Evolutionary conservation across 1,140 invertebrate genomes (phyloP).

Genomic region (Heliconius eleuchia): DNA sequence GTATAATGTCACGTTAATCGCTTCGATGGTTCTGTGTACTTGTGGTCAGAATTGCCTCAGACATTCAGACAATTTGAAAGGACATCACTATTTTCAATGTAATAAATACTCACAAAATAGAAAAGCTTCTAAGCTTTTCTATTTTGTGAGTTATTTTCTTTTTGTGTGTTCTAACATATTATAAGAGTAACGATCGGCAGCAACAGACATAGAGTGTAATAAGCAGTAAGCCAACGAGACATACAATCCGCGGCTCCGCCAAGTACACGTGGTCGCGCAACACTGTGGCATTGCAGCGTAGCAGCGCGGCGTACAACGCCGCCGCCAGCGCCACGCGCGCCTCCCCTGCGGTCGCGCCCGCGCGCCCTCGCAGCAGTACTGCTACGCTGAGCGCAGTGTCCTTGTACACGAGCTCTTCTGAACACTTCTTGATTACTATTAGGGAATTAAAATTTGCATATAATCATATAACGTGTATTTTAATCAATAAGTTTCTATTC

Average conservation of each 20-base stretch:
- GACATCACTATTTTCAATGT: no score
- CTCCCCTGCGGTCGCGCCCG: constrained; percentile 1
- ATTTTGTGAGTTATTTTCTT: no score
- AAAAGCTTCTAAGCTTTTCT: no score
- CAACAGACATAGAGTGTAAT: neutral
- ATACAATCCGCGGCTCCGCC: constrained; percentile 43
- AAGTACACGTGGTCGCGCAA: constrained; percentile 56
- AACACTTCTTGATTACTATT: constrained; percentile 56
- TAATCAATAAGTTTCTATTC: neutral
- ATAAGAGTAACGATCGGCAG: no score
- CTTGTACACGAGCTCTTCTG: constrained; percentile 53
- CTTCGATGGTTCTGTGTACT: no score
- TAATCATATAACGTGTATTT: neutral
- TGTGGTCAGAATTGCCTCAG: no score
- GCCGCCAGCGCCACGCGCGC: constrained; percentile 21
- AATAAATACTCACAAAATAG: no score
- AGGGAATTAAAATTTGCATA: neutral
- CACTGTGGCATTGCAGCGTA: constrained; percentile 51
- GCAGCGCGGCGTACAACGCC: constrained; percentile 54
- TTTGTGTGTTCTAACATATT: no score
- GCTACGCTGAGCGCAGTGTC: constrained; percentile 61
- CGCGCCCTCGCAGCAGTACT: constrained; percentile 45
- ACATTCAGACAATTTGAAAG: no score
- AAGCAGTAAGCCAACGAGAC: neutral
- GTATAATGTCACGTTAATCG: no score